Base-by-base conservation (phyloP, 2,797 vertebrate species). In the Spinus pinus region DNA sequence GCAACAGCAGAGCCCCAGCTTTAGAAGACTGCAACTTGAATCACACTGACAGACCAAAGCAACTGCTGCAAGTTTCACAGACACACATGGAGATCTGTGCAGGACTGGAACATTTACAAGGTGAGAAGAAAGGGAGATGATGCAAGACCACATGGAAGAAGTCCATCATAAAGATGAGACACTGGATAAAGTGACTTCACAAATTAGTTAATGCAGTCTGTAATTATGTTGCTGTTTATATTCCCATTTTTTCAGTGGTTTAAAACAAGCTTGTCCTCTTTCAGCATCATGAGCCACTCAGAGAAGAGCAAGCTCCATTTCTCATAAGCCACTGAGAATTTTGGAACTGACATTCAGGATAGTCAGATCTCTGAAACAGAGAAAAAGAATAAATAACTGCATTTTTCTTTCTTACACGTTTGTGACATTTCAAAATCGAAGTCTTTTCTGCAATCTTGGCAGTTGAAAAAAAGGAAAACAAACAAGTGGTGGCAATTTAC, bases 11-110 rank as follows among this genome's bases (percentile, higher is more conserved):
- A 90, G 12, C n/a, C 75, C 56, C 53, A 84, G 1, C 30, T 5
- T 56, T 70, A 72, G 84, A 80, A 41, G 58, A 28, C 51, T 90
- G 14, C 14, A 19, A 3, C 51, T 86, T 95, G 91, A 91, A 93
- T 93, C 82, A 88, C 39, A 28, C n/a, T 69, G 87, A 72, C 89
- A 96, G 62, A 79, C 51, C 77, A 92, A 79, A 88, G 82, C 33
- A 89, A 60, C 44, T 91, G 69, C 62, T 89, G 70, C 65, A 79
- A 46, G 58, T 60, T 89, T 88, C 66, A 65, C 41, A 87, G 67
- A 54, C n/a, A 22, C 24, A 24, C 0, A 1, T 37, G 41, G 31
- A 37, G 71, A 61, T 69, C 53, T 72, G 13, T 57, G 44, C 69
- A 69, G 62, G 46, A 66, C 44, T 86, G 62, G 64, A 83, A 79